Evolutionary conservation across 2,797 vertebrate genomes (phyloP).

Genomic region (Tokudaia muenninki): DNA sequence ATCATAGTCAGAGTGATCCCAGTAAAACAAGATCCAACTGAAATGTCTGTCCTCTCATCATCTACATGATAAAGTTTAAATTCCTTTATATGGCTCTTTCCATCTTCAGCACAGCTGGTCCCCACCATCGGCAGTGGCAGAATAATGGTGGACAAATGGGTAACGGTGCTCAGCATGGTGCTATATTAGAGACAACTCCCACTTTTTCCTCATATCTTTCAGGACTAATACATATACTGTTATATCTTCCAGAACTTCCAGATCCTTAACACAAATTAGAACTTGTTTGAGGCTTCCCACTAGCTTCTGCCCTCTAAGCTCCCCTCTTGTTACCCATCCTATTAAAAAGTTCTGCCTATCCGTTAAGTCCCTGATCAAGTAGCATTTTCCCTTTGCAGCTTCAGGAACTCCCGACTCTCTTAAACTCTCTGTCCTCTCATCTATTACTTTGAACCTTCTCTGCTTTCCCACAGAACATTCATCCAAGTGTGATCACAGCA

Average conservation of each 20-base stretch:
- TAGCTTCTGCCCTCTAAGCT: neutral
- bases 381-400: neutral
- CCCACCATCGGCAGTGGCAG: neutral
- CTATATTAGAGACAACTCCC: neutral
- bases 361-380: neutral
- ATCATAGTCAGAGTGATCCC: neutral
- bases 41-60: neutral
- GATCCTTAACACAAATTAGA: neutral
- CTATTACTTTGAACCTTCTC: neutral
- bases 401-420: neutral
- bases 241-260: neutral
- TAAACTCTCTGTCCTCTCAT: neutral
- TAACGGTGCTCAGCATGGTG: neutral
- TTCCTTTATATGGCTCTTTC: neutral
- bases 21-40: neutral
- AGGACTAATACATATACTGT: neutral
- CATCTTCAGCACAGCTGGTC: neutral
- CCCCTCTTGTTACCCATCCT: neutral
- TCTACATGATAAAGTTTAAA: neutral
- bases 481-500: neutral
- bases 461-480: neutral
- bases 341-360: neutral
- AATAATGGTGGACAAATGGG: neutral
- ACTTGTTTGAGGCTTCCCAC: neutral
- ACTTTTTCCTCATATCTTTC: neutral